Base-by-base conservation (phyloP, 2,797 vertebrate species). In the Chrosomus eos region DNA sequence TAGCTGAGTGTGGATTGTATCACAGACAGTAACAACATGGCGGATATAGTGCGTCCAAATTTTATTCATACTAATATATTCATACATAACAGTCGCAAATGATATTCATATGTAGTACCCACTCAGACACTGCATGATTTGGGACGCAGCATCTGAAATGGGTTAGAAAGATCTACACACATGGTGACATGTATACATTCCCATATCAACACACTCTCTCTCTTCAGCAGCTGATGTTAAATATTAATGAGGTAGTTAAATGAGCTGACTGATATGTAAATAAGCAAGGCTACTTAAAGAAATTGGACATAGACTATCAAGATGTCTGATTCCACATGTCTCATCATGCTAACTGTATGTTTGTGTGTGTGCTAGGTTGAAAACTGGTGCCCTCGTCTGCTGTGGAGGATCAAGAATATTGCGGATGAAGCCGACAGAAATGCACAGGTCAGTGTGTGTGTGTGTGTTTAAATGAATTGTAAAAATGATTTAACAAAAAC, bases 321-420 rank as follows among this genome's bases (percentile, higher is more conserved):
- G 31, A 75, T 55, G 14, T 60, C 1, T n/a, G 19, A 45, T 79
- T 79, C 7, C 77, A 48, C 18, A 6, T 55, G 28, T 33, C 72
- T 14, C 31, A 55, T 55, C 6, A 36, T 11, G 72, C 36, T 81
- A 51, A 85, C 64, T 58, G 10, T 0, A 9, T 70, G 6, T 75
- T 33, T 53, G 11, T 78, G 8, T 23, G 16, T 78, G 58, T 64
- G 62, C 55, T 13, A 99, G 98, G 98, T 99, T 95, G 98, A 99
- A 96, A 99, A 99, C 91, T 99, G 98, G 98, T 99, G 98, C 94
- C 98, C 98, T 88, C 97, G 95, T 84, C 97, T 99, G 89, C 96
- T 96, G 71, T 99, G 98, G 98, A 97, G 98, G 95, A 93, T 92
- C 87, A 97, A 96, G 92, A 96, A 91, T 91, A 92, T 95, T 89